phyloP scores from a whole-genome alignment of 2,888 invertebrate genomes.

The Eledone cirrhosa region DNA sequence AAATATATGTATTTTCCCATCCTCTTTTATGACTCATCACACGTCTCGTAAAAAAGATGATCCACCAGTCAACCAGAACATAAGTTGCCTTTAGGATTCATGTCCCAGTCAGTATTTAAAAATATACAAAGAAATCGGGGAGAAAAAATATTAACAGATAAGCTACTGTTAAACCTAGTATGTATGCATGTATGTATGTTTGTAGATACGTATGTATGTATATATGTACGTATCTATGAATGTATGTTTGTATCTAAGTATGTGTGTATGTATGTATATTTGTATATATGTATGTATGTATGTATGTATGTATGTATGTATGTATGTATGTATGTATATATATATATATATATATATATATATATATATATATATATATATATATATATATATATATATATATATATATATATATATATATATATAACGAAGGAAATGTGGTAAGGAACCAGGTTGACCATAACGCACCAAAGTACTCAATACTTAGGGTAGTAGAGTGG shows the following conservation, averaged over 20 bases:
- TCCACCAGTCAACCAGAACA: background rate
- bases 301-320: background rate
- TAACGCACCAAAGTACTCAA: too few species aligned
- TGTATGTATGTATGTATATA: background rate
- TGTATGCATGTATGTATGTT: background rate
- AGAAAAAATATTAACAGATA: too few species aligned
- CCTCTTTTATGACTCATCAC: background rate
- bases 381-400: slow-evolving; percentile 26
- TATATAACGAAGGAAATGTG: too few species aligned
- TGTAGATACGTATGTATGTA: background rate
- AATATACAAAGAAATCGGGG: too few species aligned
- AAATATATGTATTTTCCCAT: background rate
- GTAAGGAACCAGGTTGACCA: too few species aligned
- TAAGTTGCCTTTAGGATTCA: background rate
- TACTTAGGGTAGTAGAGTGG: too few species aligned
- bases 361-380: slow-evolving; percentile 23
- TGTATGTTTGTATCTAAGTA: background rate
- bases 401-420: slow-evolving; percentile 21
- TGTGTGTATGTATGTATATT: background rate
- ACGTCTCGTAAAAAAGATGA: slow-evolving; percentile 5
- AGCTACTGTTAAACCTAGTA: too few species aligned
- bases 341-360: background rate
- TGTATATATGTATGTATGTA: background rate
- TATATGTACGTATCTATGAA: background rate
- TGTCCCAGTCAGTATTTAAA: too few species aligned